phyloP scores from a whole-genome alignment of 2,888 invertebrate genomes.

The Habrosyne pyritoides region DNA sequence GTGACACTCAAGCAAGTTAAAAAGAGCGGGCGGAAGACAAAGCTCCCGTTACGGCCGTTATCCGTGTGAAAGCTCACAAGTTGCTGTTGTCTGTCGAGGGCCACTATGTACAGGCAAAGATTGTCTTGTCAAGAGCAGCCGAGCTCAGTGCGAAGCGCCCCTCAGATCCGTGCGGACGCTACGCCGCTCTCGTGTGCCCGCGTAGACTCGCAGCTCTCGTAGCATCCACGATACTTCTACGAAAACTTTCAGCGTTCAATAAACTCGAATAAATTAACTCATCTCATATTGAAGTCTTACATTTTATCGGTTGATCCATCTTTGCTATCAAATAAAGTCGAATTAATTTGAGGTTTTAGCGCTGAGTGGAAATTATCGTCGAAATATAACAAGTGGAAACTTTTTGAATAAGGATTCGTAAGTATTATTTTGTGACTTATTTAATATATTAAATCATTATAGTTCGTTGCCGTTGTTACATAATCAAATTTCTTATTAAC shows the following conservation, averaged over 20 bases:
- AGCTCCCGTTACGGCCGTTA: constrained; percentile 66
- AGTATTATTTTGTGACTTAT: constrained; percentile 38
- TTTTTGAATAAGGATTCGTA: constrained; percentile 55
- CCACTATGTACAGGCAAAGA: constrained; percentile 72
- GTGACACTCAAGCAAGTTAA: constrained; percentile 47
- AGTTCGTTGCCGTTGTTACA: not conserved
- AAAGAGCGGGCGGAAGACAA: constrained; percentile 63
- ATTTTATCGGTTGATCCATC: constrained; percentile 14
- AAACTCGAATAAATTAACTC: constrained; percentile 14
- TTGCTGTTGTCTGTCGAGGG: constrained; percentile 70
- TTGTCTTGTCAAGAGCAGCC: constrained; percentile 75
- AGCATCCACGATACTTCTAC: constrained; percentile 49
- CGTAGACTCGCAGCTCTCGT: constrained; percentile 45
- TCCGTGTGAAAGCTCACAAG: constrained; percentile 73
- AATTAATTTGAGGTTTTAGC: constrained; percentile 18
- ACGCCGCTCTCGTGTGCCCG: constrained; percentile 46
- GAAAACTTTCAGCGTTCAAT: constrained; percentile 29
- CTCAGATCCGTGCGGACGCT: constrained; percentile 70
- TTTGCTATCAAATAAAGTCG: constrained; percentile 15
- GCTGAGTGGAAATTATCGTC: constrained; percentile 26
- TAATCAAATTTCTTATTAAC: not conserved
- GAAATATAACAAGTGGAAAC: constrained; percentile 41
- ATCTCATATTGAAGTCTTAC: constrained; percentile 22
- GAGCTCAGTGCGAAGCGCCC: constrained; percentile 73
- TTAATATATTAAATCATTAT: not conserved